Percentiles rank a stretch among this genome's conserved stretches.
phyloP scores from a whole-genome alignment of 2,797 vertebrate genomes.

The Hapalemur alaotrensis region DNA sequence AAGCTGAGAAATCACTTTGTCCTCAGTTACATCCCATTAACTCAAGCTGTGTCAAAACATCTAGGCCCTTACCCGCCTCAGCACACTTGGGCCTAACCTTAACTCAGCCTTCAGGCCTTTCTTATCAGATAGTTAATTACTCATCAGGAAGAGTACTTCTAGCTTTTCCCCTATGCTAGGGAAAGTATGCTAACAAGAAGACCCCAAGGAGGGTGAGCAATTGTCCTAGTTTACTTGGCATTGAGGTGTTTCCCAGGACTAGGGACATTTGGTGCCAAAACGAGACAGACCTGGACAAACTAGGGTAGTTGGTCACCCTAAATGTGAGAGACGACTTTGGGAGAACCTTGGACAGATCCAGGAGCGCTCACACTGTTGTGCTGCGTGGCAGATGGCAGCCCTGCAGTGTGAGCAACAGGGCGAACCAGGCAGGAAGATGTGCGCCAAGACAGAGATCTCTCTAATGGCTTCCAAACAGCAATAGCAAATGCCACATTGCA shows the following conservation, averaged over 20 bases:
- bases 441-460: neutral
- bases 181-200: neutral
- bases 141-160: neutral
- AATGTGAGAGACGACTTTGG: neutral
- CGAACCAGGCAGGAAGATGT: neutral
- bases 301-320: neutral
- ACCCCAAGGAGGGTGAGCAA: neutral
- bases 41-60: slow-evolving; percentile 9
- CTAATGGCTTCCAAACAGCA: neutral
- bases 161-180: neutral
- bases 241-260: neutral
- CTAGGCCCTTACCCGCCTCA: neutral
- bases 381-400: neutral
- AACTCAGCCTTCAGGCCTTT: neutral
- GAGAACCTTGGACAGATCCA: neutral
- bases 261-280: neutral
- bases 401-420: neutral
- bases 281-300: neutral
- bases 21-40: slow-evolving; percentile 40
- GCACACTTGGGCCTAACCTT: neutral
- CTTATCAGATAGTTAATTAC: neutral
- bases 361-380: neutral
- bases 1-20: slow-evolving; percentile 38
- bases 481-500: neutral
- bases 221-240: neutral